Percentiles rank a stretch among this genome's conserved stretches.
Evolutionary conservation across 2,888 invertebrate species (phyloP).

Genomic region (Neocrepidodera transversa): DNA sequence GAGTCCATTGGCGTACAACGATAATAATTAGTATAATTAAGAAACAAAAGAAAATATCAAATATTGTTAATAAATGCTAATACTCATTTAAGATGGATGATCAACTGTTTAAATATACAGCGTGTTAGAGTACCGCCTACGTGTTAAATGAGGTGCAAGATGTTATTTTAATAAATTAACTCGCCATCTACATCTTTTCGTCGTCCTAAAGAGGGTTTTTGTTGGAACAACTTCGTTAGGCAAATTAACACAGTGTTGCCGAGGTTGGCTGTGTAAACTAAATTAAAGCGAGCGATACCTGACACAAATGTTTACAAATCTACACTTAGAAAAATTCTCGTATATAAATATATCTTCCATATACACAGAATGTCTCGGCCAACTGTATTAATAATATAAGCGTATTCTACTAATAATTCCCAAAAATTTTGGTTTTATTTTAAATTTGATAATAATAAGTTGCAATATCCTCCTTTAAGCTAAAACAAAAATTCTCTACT

Average conservation of each 20-base stretch:
- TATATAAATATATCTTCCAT: no score
- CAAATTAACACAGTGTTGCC: constrained; percentile 39
- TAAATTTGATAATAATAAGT: no score
- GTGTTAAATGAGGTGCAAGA: constrained; percentile 9
- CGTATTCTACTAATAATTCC: no score
- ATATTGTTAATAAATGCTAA: no score
- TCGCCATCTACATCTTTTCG: constrained; percentile 16
- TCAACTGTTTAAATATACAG: constrained; percentile 7
- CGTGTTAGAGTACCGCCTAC: constrained; percentile 22
- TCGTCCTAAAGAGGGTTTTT: constrained; percentile 31
- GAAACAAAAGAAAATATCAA: no score
- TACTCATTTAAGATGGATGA: no score
- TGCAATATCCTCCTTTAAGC: no score
- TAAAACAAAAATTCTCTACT: no score
- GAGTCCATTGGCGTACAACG: constrained; percentile 13
- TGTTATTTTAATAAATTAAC: constrained; percentile 15
- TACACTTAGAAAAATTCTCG: constrained; percentile 3
- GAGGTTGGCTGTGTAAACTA: constrained; percentile 11
- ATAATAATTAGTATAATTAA: background rate
- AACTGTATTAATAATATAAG: no score
- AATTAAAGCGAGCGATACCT: constrained; percentile 7
- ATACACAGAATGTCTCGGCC: no score
- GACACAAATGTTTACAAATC: constrained; percentile 1
- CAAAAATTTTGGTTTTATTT: no score
- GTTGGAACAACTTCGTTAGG: constrained; percentile 40